Conservation (phyloP, 2,113 vertebrate species). For the Martes martes region DNA sequence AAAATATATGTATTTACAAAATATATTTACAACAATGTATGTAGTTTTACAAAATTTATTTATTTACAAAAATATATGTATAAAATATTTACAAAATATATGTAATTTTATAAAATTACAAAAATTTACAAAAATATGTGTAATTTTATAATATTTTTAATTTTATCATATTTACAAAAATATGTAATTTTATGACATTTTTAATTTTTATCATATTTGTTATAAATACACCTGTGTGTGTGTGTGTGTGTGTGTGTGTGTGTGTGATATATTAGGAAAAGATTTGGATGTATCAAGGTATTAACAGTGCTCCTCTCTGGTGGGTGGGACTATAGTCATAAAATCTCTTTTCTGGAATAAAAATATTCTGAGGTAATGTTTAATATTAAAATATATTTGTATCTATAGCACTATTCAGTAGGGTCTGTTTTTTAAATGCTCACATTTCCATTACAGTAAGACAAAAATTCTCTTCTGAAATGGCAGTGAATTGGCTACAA, state of each 20-base stretch:
- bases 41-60: not conserved
- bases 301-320: not conserved
- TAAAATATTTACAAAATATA: no score
- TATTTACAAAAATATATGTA: not conserved
- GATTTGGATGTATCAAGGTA: not conserved
- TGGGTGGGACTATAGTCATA: not conserved
- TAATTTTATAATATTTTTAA: no score
- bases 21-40: not conserved
- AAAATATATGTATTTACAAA: no score
- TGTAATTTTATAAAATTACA: no score
- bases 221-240: not conserved
- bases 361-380: not conserved
- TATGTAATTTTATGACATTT: not conserved
- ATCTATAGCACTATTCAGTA: not conserved
- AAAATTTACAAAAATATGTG: no score
- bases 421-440: constrained; percentile 4
- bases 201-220: not conserved
- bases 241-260: not conserved
- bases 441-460: constrained; percentile 4
- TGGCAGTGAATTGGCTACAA: not conserved
- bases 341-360: not conserved
- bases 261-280: not conserved
- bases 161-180: no score
- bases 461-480: not conserved
- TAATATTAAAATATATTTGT: constrained; percentile 37